Conservation (phyloP, 2,797 vertebrate species). For the Sebastes iracundus region DNA sequence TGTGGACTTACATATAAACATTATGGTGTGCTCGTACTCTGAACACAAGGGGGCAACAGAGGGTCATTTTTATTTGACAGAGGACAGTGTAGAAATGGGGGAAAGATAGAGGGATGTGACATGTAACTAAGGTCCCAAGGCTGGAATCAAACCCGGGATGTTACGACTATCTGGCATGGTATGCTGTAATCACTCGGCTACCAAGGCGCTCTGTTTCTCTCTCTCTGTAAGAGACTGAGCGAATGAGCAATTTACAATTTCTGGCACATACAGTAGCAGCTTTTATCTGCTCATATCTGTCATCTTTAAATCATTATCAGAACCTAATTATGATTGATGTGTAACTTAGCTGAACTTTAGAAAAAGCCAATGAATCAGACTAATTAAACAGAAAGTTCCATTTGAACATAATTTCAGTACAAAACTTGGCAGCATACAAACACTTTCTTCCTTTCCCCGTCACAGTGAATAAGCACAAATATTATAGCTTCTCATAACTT, state of each 20-base stretch:
- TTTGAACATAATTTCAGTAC: background rate
- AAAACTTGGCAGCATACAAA: background rate
- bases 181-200: background rate
- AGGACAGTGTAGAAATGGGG: background rate
- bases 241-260: background rate
- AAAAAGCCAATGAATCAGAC: constrained; percentile 3
- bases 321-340: constrained; percentile 9
- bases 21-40: background rate
- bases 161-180: background rate
- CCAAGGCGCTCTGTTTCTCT: background rate
- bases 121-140: background rate
- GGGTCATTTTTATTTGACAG: background rate
- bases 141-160: background rate
- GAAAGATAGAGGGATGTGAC: background rate
- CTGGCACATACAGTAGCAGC: background rate
- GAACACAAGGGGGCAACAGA: constrained; percentile 40
- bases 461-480: background rate
- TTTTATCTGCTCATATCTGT: constrained; percentile 4
- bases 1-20: background rate
- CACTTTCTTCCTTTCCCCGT: background rate
- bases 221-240: background rate
- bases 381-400: background rate
- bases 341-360: background rate
- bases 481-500: background rate
- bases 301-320: background rate